These are phyloP conservation scores for Amphiduros pacificus DNA, from an alignment of 2,888 invertebrate genomes.

Conservation along the genomic window DNA sequence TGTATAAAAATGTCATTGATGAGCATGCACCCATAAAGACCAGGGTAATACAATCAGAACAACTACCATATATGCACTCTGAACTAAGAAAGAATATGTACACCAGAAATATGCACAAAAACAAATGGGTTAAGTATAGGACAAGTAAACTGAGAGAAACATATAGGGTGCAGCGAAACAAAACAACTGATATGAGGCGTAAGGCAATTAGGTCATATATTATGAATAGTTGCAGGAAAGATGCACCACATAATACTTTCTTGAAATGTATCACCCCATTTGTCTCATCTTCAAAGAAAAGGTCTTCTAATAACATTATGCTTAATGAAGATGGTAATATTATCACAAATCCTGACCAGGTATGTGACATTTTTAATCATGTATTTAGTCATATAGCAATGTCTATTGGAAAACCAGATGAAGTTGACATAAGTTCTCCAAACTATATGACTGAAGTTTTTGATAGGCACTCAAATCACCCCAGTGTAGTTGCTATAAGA, in stretches of 20 bases:
- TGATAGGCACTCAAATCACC: neutral
- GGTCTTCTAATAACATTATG: no score
- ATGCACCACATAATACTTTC: neutral
- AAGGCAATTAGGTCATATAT: neutral
- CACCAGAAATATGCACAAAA: neutral
- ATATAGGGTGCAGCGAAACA: neutral
- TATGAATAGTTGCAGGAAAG: neutral
- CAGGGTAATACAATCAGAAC: neutral
- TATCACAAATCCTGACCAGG: neutral
- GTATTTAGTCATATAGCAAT: neutral
- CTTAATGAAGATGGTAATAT: neutral
- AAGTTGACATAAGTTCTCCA: neutral
- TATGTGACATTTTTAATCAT: neutral
- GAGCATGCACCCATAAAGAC: neutral
- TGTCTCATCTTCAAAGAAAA: no score
- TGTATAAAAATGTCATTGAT: neutral
- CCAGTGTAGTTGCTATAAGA: neutral
- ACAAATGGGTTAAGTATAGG: neutral
- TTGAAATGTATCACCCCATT: neutral
- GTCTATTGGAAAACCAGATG: neutral
- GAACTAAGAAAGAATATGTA: neutral
- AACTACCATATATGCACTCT: neutral
- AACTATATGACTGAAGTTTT: neutral
- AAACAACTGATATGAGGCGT: neutral
- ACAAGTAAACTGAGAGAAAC: no score